phyloP scores from a whole-genome alignment of 2,888 invertebrate genomes.

The Spicauda simplicius region DNA sequence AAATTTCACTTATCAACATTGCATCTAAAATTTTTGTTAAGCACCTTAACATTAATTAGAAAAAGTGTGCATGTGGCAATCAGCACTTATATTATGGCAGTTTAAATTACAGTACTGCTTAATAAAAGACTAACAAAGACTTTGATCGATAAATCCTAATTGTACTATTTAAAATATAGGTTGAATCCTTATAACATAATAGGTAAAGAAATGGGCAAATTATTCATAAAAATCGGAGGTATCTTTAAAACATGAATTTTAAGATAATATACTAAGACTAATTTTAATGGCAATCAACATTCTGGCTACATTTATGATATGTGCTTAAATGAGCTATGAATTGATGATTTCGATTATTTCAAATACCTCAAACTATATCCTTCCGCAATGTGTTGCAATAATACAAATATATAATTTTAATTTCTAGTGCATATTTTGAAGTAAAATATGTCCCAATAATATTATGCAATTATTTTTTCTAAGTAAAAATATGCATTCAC shows the following conservation, averaged over 20 bases:
- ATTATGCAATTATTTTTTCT: conserved; percentile 1
- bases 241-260: conserved; percentile 7
- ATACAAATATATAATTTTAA: too few species aligned
- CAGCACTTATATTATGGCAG: conserved; percentile 36
- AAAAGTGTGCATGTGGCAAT: conserved; percentile 36
- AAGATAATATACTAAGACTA: conserved; percentile 8
- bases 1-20: conserved; percentile 21
- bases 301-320: conserved; percentile 28
- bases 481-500: conserved; percentile 1
- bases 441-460: not conserved
- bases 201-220: conserved; percentile 23
- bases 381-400: not conserved
- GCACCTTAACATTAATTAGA: conserved; percentile 20
- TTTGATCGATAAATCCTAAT: conserved; percentile 29
- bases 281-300: conserved; percentile 23
- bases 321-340: conserved; percentile 28
- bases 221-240: conserved; percentile 10
- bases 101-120: conserved; percentile 17
- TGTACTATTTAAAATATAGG: conserved; percentile 31
- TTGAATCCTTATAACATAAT: conserved; percentile 5
- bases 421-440: not conserved
- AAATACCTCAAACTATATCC: not conserved
- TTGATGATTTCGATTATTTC: not conserved
- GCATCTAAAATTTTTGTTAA: conserved; percentile 16
- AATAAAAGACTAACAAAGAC: conserved; percentile 27